These are phyloP conservation scores for Ascaphus truei DNA, from an alignment of 2,113 vertebrate genomes.

Conservation along the genomic window DNA sequence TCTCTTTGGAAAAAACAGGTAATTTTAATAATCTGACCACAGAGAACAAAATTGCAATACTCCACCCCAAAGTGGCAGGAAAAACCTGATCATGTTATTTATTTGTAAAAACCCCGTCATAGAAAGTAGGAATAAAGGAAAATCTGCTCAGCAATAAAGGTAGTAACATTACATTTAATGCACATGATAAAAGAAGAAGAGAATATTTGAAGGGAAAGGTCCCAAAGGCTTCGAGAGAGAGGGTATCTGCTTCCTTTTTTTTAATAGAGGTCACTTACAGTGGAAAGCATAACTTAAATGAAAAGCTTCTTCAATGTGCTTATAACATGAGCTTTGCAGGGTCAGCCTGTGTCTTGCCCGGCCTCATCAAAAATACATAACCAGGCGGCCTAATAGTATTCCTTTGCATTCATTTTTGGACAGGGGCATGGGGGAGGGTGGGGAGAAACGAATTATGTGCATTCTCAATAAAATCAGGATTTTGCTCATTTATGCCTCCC, in stretches of 20 bases:
- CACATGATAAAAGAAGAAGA: conserved; percentile 78
- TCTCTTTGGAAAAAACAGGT: conserved; percentile 41
- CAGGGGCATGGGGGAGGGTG: conserved; percentile 55
- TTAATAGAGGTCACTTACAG: conserved; percentile 77
- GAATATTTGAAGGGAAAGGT: conserved; percentile 70
- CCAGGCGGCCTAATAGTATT: conserved; percentile 78
- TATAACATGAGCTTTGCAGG: conserved; percentile 72
- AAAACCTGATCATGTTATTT: conserved; percentile 16
- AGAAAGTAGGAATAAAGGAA: conserved; percentile 58
- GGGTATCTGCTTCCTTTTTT: conserved; percentile 61
- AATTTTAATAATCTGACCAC: conserved; percentile 57
- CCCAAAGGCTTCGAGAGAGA: conserved; percentile 70
- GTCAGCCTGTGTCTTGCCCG: conserved; percentile 76
- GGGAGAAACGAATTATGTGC: conserved; percentile 31
- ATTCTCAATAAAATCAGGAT: conserved; percentile 31
- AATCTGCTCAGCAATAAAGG: conserved; percentile 60
- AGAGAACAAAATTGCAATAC: conserved; percentile 31
- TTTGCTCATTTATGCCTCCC: conserved; percentile 13
- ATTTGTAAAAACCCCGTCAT: not conserved
- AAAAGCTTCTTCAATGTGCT: conserved; percentile 78
- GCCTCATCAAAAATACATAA: conserved; percentile 83
- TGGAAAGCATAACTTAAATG: conserved; percentile 78
- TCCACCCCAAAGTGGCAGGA: conserved; percentile 39
- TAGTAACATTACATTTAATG: conserved; percentile 71
- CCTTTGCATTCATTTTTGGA: conserved; percentile 77